A percentile compares a stretch with the other conserved stretches of the same genome.
Conservation (phyloP, 2,113 vertebrate species). For the Pelodiscus sinensis region DNA sequence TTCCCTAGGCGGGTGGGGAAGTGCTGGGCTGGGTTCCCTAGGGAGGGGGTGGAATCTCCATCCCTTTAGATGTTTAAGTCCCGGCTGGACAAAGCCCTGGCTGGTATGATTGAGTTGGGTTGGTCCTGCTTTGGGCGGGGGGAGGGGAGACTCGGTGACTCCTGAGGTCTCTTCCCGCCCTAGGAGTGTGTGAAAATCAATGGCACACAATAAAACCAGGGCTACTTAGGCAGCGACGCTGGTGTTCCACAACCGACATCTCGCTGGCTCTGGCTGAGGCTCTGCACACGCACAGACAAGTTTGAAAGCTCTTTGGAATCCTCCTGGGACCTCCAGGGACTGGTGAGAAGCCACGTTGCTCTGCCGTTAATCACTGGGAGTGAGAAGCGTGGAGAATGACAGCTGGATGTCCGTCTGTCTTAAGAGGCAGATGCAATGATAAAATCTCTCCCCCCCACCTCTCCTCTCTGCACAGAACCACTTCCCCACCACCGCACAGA, state of each 20-base stretch:
- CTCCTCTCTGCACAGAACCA: background rate
- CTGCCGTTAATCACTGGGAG: background rate
- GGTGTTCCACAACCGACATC: background rate
- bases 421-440: background rate
- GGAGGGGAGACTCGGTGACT: too few species aligned
- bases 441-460: background rate
- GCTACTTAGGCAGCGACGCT: background rate
- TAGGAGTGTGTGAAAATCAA: conserved; percentile 33
- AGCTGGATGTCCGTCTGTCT: conserved; percentile 36
- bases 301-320: background rate
- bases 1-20: too few species aligned
- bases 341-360: background rate
- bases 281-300: background rate
- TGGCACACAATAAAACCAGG: conserved; percentile 34
- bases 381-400: background rate
- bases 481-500: background rate
- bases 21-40: too few species aligned
- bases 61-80: too few species aligned
- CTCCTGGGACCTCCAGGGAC: background rate
- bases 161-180: too few species aligned
- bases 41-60: too few species aligned
- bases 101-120: too few species aligned
- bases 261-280: too few species aligned
- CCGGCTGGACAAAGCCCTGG: too few species aligned
- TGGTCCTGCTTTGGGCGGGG: too few species aligned